Evolutionary conservation across 2,797 vertebrate genomes (phyloP), one percentile per base, ranked within the genome.

Genomic region (Lepidocolaptes lacrymiger): DNA sequence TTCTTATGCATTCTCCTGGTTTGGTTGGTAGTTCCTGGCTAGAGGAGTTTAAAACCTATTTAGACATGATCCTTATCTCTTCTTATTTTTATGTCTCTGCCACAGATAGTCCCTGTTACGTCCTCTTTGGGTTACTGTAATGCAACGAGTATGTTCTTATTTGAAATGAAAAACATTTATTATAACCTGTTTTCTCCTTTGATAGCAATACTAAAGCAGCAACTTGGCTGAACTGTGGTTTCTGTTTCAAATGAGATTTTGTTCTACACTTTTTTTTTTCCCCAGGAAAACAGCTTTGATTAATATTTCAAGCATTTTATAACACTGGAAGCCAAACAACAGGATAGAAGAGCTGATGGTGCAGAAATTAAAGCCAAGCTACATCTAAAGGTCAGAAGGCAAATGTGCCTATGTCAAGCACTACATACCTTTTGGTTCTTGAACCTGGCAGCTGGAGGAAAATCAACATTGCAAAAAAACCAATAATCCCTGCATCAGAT

Each of bases 361-460:
- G 68, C 63, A 82, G 58, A 68, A 48, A 91, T 67, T 39, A 89
- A 88, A 93, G 52, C 77, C 59, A 88, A 61, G n/a, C 63, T 85
- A 54, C 85, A 85, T 39, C 84, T 82, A 77, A 90, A 94, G 94
- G 80, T 95, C 91, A 89, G 85, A 81, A 49, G 59, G 89, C 82
- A 92, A 84, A 69, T 10, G n/a, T 85, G 88, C 73, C 73, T 71
- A 44, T 94, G 80, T 96, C 85, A 93, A 95, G 75, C 84, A n/a
- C 72, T 84, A 61, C 44, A 22, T 72, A 56, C 66, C 61, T 92
- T 66, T 63, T 74, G 76, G 74, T 94, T 83, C 78, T 84, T 84
- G 78, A 95, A 96, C 94, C 84, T 88, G 82, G 58, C 22, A 21
- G 28, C 55, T 44, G 20, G 32, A 93, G 44, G 78, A 92, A 95